phyloP scores from a whole-genome alignment of 2,797 vertebrate species.

The Hapalemur alaotrensis region DNA sequence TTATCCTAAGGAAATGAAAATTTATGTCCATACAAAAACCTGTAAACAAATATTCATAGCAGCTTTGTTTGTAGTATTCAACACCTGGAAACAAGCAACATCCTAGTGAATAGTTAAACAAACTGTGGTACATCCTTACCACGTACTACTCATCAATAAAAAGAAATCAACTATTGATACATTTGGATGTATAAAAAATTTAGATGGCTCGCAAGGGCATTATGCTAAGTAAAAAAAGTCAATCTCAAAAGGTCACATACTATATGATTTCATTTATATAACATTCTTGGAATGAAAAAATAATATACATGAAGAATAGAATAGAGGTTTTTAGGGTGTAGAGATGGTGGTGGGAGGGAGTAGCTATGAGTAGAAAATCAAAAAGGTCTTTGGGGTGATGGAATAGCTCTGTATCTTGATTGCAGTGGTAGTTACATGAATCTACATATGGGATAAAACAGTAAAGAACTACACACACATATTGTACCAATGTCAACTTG shows the following conservation, averaged over 20 bases:
- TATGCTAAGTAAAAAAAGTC: not conserved
- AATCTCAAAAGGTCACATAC: not conserved
- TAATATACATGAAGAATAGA: not conserved
- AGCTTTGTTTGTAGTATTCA: not conserved
- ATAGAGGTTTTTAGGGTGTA: not conserved
- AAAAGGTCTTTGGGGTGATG: not conserved
- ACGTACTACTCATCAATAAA: not conserved
- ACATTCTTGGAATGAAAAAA: not conserved
- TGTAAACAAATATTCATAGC: not conserved
- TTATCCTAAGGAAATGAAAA: not conserved
- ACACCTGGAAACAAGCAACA: not conserved
- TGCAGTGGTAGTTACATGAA: not conserved
- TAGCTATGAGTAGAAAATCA: not conserved
- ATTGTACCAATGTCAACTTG: not conserved
- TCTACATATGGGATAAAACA: not conserved
- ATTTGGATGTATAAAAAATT: not conserved
- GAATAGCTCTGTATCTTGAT: not conserved
- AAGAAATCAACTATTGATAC: not conserved
- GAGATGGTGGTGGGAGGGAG: not conserved
- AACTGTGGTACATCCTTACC: too few relatives aligned
- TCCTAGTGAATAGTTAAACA: too few relatives aligned
- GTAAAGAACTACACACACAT: not conserved
- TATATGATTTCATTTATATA: not conserved
- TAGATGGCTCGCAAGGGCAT: not conserved
- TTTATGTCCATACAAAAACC: not conserved